Conservation (phyloP, 2,888 invertebrate genomes). For the Brenthis ino region DNA sequence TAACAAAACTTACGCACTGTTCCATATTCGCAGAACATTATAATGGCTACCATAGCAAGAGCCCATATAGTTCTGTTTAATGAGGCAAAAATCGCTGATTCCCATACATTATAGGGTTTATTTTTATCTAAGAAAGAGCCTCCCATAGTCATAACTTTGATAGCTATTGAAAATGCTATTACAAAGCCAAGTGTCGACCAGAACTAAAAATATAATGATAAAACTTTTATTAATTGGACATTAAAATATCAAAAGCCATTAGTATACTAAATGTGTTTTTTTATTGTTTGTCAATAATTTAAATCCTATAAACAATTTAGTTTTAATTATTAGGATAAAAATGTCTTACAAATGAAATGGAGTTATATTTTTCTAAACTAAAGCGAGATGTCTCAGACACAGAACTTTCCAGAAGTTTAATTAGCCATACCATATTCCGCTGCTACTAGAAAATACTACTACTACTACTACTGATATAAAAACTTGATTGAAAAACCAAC, state of each 20-base stretch:
- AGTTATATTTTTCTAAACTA: too few species aligned
- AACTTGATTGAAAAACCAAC: too few species aligned
- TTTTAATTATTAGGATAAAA: too few species aligned
- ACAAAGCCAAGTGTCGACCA: constrained; percentile 14
- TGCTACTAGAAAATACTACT: too few species aligned
- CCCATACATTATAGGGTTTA: constrained; percentile 37
- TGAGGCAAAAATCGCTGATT: constrained; percentile 36
- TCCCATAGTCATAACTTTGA: constrained; percentile 8
- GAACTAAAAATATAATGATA: constrained; percentile 5
- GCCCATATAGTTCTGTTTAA: constrained; percentile 46
- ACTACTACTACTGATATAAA: too few species aligned
- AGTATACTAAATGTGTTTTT: neutral
- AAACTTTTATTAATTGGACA: too few species aligned
- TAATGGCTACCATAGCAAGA: constrained; percentile 41
- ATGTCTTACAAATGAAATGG: too few species aligned
- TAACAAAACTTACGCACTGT: constrained; percentile 47
- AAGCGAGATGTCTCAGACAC: too few species aligned
- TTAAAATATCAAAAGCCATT: too few species aligned
- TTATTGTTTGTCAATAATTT: neutral
- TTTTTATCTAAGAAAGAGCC: constrained; percentile 17
- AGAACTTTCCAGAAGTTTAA: too few species aligned
- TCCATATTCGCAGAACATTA: constrained; percentile 50
- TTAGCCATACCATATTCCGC: too few species aligned
- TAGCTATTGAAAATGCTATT: constrained; percentile 1
- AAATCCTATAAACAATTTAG: too few species aligned